Percentiles rank a stretch among this genome's conserved stretches.
phyloP scores from a whole-genome alignment of 2,888 invertebrate genomes.

The Selenia dentaria region DNA sequence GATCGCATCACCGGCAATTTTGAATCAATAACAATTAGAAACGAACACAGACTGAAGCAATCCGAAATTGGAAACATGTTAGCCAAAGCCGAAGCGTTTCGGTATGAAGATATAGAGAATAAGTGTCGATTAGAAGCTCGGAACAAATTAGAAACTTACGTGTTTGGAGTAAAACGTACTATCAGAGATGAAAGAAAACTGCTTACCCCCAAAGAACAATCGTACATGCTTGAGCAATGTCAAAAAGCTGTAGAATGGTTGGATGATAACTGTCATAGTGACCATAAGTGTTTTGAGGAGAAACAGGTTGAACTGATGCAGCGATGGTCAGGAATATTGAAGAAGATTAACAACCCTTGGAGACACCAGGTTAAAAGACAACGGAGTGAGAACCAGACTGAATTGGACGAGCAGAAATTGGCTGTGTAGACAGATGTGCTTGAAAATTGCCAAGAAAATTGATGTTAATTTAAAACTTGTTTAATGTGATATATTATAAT shows the following conservation, averaged over 20 bases:
- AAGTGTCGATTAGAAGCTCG: conserved; percentile 56
- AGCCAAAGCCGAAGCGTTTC: conserved; percentile 51
- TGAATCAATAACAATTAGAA: conserved; percentile 52
- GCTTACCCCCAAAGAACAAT: conserved; percentile 41
- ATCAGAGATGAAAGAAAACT: conserved; percentile 33
- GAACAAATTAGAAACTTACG: conserved; percentile 63
- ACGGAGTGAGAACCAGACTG: conserved; percentile 37
- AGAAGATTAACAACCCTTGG: conserved; percentile 45
- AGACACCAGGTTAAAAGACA: conserved; percentile 48
- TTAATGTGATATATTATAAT: no score
- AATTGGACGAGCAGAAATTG: conserved; percentile 22
- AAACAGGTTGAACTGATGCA: conserved; percentile 58
- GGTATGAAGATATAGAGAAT: conserved; percentile 58
- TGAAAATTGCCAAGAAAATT: neutral
- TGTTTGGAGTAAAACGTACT: conserved; percentile 55
- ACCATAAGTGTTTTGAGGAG: conserved; percentile 59
- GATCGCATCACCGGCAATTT: conserved; percentile 57
- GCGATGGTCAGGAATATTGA: conserved; percentile 53
- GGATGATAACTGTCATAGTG: conserved; percentile 51
- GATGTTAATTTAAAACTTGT: neutral
- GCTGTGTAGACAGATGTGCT: conserved; percentile 32
- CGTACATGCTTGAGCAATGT: conserved; percentile 50
- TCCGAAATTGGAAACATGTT: conserved; percentile 59
- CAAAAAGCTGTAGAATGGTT: conserved; percentile 56
- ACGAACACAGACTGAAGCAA: conserved; percentile 52